Evolutionary conservation across 2,113 vertebrate species (phyloP), one percentile per base, ranked within the genome.

Genomic region (Megaceryle maxima): DNA sequence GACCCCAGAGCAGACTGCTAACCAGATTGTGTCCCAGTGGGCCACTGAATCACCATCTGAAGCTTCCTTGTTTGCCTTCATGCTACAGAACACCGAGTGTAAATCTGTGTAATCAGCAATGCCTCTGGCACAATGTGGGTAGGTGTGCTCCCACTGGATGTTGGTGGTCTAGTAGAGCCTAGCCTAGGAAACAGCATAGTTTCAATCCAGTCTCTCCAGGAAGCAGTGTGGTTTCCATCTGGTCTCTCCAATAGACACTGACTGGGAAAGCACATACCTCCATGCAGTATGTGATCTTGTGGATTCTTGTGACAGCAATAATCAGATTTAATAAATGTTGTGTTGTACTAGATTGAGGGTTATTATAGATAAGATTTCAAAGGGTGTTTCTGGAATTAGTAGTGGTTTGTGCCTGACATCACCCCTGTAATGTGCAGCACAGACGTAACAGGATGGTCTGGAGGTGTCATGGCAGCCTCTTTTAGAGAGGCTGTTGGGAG

Each of bases 21-120:
- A 82, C 8, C 25, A 55, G 22, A 69, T 10, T 0, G 0, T 75
- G 57, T 59, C 35, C 60, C 41, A 26, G 4, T 9, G 14, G 16
- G 28, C 43, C 48, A 31, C 11, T 0, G 0, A 82, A 60, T 60
- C 43, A 9, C 51, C 26, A 28, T 9, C 66, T 51, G 44, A 85
- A 83, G 10, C 8, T n/a, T 83, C 29, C 16, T 20, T 20, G 73
- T 73, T 28, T 67, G 31, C 26, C 29, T 80, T 33, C 24, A 5
- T 17, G 73, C 22, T 51, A 1, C 3, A 67, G 56, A 75, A 26
- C 5, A 14, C 29, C 43, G n/a, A 28, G 9, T 16, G 43, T 50
- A 31, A 35, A 59, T 22, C 44, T 80, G 41, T 59, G 24, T 41
- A 24, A 37, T 10, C 5, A 11, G 63, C 59, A 19, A 9, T 26